Evolutionary conservation across 2,888 invertebrate species (phyloP), one percentile per base, ranked within the genome.

Genomic region (Hedychridium roseum): DNA sequence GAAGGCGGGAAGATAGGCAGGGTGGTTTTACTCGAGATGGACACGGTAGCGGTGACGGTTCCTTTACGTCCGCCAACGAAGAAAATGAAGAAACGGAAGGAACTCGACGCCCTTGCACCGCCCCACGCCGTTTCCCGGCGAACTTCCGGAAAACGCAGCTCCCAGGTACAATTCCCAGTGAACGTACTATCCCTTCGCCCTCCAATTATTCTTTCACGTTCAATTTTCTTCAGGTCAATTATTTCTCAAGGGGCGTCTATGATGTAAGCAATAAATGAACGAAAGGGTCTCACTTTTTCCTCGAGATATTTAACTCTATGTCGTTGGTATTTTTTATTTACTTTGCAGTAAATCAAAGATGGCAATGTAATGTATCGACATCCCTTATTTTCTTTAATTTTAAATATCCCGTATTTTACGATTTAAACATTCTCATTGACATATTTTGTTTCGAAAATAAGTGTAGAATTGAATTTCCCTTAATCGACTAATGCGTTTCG

Each of bases 21-120:
- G 34, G 53, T 57, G 55, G 68, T 66, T 54, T 59, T 64, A 52
- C 60, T 72, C 69, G 70, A 78, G 66, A 82, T 84, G 83, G 86
- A 83, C 82, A 86, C 81, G 79, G 85, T 82, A 74, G 85, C 73
- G 79, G 87, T 85, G 78, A 87, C 80, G 74, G 88, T 81, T 80
- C 88, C 81, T 76, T 82, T 83, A 54, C 81, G 83, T 54, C 81
- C 81, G 31, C 79, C 79, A 51, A 82, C 83, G 60, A 90, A 90
- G 79, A 89, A 89, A 80, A 89, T 90, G 88, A 83, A 88, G 71
- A 90, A 90, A 74, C 83, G 90, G 59, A 84, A 88, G 70, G 89
- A 90, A 77, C 80, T 90, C 64, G 90, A 90, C 74, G 90, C 90
- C 31, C 78, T 90, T 43, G 88, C 88, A 38, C 82, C 82, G 34